Percentiles rank a stretch among this genome's conserved stretches.
These are phyloP conservation scores for Thymelicus lineola DNA, from an alignment of 2,888 invertebrate species.

Conservation along the genomic window DNA sequence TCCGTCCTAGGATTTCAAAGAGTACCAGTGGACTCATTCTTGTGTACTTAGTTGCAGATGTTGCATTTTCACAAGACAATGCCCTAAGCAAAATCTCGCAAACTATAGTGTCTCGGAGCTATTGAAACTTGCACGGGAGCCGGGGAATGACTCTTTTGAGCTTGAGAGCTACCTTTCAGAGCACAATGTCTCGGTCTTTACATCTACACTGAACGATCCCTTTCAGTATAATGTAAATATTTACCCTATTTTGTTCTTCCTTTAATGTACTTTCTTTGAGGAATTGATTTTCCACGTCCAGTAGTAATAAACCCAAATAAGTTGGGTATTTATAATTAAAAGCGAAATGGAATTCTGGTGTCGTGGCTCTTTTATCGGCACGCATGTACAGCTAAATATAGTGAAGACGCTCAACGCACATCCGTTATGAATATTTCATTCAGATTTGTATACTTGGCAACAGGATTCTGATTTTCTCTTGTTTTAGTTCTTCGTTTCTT, in stretches of 20 bases:
- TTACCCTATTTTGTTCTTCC: conserved; percentile 21
- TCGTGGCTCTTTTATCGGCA: background rate
- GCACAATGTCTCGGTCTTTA: conserved; percentile 22
- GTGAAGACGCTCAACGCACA: background rate
- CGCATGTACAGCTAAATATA: conserved; percentile 11
- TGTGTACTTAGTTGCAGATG: background rate
- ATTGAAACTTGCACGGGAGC: conserved; percentile 37
- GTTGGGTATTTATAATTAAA: background rate
- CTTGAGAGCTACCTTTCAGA: conserved; percentile 20
- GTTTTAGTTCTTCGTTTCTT: background rate
- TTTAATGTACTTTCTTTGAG: background rate
- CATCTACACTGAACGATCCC: conserved; percentile 22
- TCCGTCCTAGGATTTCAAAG: conserved; percentile 20
- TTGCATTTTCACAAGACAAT: conserved; percentile 44
- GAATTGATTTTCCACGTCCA: background rate
- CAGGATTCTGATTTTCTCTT: background rate
- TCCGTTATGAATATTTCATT: conserved; percentile 14
- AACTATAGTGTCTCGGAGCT: conserved; percentile 34
- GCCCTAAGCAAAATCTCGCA: conserved; percentile 30
- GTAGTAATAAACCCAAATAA: conserved; percentile 6
- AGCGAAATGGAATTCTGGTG: background rate
- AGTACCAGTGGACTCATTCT: conserved; percentile 7
- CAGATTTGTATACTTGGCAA: background rate
- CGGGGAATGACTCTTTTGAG: conserved; percentile 30
- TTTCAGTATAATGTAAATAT: conserved; percentile 27